Evolutionary conservation across 2,888 invertebrate species (phyloP), one percentile per base, ranked within the genome.

Genomic region (Tolmerus cingulatus): DNA sequence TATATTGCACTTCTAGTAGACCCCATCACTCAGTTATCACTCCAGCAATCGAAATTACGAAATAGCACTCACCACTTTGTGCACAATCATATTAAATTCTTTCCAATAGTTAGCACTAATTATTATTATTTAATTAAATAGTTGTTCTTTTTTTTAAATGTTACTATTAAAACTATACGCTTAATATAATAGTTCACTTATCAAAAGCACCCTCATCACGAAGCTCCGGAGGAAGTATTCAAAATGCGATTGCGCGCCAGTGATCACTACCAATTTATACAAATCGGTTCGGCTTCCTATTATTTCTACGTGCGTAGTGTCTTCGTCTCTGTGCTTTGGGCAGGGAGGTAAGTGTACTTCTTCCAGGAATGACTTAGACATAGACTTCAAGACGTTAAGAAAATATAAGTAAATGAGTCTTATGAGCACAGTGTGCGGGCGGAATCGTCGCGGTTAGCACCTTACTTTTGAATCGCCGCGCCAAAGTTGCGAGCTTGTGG

Each of bases 41-140:
- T 46, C 1, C 79, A 79, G 30, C 14, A 23, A 74, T 12, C 27
- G 14, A 30, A 40, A 12, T n/a, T 19, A 51, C 57, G 23, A 79
- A 46, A 14, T 12, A 37, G 7, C 57, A 84, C 84, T 84, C 84
- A 84, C 84, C 84, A 84, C 40, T 74, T 40, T 84, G 74, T 84
- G 27, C 16, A 84, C 84, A 66, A 84, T 66, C 84, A 84, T 84
- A 19, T 51, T 81, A 16, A 37, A n/a, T 30, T 57, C 46, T 57
- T 37, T 37, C 30, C 7, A 27, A 27, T 23, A 23, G 2, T 66
- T 8, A 66, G 4, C 8, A 66, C 27, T 23, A 27, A 66, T 66
- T 2, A 66, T 27, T 27, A 12, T 12, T 57, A 23, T 23, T n/a
- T 66, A 23, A 66, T 19, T 57, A 23, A 12, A 43, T 12, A 43